phyloP scores from a whole-genome alignment of 1,140 invertebrate genomes.

The Drosophila murphyi region DNA sequence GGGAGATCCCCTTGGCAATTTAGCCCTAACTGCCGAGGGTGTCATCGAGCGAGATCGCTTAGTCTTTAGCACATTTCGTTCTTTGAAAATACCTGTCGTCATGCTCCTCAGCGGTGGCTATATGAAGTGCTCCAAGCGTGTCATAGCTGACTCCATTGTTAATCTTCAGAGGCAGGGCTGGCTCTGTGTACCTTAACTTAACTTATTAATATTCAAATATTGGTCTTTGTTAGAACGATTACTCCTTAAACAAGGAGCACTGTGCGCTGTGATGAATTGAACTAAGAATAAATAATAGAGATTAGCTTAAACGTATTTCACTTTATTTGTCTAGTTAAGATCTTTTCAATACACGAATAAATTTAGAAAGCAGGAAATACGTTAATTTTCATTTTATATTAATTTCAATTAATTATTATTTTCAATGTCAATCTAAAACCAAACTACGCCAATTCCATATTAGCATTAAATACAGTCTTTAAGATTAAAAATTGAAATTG shows the following conservation, averaged over 20 bases:
- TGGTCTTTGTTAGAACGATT: constrained; percentile 15
- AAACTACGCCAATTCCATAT: too few species aligned
- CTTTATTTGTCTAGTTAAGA: too few species aligned
- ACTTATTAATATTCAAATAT: constrained; percentile 8
- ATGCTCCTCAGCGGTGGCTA: constrained; percentile 96
- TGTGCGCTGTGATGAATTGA: constrained; percentile 6
- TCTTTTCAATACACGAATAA: too few species aligned
- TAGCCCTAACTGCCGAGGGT: constrained; percentile 89
- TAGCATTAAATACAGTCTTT: too few species aligned
- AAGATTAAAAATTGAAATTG: too few species aligned
- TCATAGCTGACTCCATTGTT: constrained; percentile 93
- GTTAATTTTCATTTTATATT: too few species aligned
- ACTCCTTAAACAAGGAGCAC: neutral
- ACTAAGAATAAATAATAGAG: too few species aligned
- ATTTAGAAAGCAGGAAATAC: too few species aligned
- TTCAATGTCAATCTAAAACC: too few species aligned
- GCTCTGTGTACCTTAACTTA: constrained; percentile 2
- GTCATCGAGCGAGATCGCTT: constrained; percentile 93
- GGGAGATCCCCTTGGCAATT: constrained; percentile 90
- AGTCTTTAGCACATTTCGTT: constrained; percentile 90
- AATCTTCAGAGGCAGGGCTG: constrained; percentile 87
- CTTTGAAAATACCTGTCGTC: constrained; percentile 90
- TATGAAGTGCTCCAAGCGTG: constrained; percentile 89
- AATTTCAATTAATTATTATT: too few species aligned
- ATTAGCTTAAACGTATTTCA: too few species aligned